Base-by-base conservation (phyloP, 2,797 vertebrate species). In the Smutsia gigantea region DNA sequence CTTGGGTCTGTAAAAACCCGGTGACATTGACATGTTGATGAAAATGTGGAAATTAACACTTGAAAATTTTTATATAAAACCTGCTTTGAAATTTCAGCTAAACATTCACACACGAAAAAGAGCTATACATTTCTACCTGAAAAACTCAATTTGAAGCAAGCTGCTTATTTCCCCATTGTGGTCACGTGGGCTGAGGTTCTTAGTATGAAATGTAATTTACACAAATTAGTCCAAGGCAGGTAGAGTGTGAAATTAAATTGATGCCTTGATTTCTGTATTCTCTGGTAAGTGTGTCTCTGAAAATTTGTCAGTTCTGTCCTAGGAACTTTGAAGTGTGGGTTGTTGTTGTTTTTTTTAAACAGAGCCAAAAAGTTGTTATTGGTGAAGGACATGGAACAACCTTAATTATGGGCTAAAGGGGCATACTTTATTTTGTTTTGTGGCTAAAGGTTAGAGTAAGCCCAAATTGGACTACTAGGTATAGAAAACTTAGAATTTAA, bases 181-280 rank as follows among this genome's bases (percentile, higher is more conserved):
- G 75, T 97, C 97, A 97, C 94, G 82, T 97, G 97, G 77, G 77
- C 96, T 39, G 57, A 96, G 87, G 78, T 97, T 96, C 95, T 97
- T 97, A 91, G 92, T 97, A 96, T 97, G 96, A 97, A 98, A 98
- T 98, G 96, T 97, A 97, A 97, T 98, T 98, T 98, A 97, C 96
- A 94, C 96, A 97, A 98, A 96, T 97, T 97, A 98, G 97, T 97
- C 97, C 87, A 94, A 97, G 91, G 85, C 97, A 98, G 97, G 96
- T 97, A 98, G 97, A 97, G 96, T 98, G 97, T 97, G 98, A 98
- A 98, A 97, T 98, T 98, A 97, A 98, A 96, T 96, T 95, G 96
- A 97, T 97, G 96, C 96, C 96, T 97, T 98, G 98, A 98, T 97
- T 98, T 98, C 96, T 95, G 95, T 96, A 97, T 97, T 96, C 96